Percentiles rank a stretch among this genome's conserved stretches.
phyloP scores from a whole-genome alignment of 2,888 invertebrate genomes.

The Plagodis pulveraria region DNA sequence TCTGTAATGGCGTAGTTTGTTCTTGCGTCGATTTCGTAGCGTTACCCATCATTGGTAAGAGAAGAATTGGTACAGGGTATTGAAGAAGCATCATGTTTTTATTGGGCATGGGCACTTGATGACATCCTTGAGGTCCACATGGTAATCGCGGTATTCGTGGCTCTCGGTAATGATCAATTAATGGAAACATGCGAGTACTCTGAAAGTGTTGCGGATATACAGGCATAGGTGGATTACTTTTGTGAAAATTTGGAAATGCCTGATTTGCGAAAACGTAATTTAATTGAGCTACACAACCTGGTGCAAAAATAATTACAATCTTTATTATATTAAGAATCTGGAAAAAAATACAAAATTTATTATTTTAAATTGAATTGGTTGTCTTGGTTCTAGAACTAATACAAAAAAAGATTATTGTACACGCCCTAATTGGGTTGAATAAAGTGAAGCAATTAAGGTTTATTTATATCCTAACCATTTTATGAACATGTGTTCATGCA shows the following conservation, averaged over 20 bases:
- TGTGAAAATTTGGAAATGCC: neutral
- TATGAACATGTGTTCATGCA: too few species aligned
- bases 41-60: constrained; percentile 8
- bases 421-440: too few species aligned
- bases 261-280: neutral
- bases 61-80: constrained; percentile 27
- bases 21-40: too few species aligned
- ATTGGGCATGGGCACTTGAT: neutral
- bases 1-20: too few species aligned
- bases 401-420: too few species aligned
- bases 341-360: neutral
- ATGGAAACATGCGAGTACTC: neutral
- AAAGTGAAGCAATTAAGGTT: too few species aligned
- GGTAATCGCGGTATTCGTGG: too few species aligned
- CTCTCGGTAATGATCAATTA: too few species aligned
- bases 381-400: too few species aligned
- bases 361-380: too few species aligned
- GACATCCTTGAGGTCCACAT: too few species aligned
- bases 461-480: too few species aligned
- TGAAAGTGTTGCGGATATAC: neutral
- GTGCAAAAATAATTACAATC: neutral
- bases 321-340: neutral
- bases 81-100: constrained; percentile 7
- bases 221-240: neutral
- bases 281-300: neutral